phyloP scores from a whole-genome alignment of 2,113 vertebrate species.

The Telmatochromis sp. region DNA sequence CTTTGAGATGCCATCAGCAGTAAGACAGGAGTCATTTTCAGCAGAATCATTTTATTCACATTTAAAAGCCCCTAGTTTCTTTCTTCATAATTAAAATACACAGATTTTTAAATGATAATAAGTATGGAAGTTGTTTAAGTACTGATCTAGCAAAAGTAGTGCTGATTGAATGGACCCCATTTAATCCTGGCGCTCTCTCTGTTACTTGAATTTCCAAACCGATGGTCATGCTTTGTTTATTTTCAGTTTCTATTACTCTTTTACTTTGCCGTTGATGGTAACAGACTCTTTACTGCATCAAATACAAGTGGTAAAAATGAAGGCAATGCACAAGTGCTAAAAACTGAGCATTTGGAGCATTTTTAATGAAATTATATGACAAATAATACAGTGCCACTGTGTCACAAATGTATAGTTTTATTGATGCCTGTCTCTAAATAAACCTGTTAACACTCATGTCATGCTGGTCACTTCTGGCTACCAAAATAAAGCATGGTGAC shows the following conservation, averaged over 20 bases:
- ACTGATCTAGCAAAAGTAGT: not conserved
- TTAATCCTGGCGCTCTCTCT: not conserved
- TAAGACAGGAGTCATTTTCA: not conserved
- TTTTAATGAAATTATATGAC: not conserved
- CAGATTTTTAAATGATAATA: not conserved
- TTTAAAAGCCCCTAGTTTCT: not conserved
- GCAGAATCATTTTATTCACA: not conserved
- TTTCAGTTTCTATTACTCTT: not conserved
- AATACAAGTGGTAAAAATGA: not conserved
- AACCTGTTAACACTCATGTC: not conserved
- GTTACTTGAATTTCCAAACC: not conserved
- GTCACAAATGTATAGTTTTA: not conserved
- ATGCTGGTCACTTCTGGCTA: not conserved
- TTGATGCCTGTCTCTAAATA: not conserved
- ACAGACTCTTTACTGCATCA: not conserved
- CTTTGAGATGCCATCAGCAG: not conserved
- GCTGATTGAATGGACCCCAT: not conserved
- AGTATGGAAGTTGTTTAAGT: not conserved
- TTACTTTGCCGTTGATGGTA: not conserved
- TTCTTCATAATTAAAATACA: not conserved
- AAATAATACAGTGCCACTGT: not conserved
- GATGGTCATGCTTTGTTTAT: not conserved
- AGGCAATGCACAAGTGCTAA: not conserved
- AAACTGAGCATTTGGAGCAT: not conserved
- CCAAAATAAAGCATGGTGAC: not conserved